Base-by-base conservation (phyloP, 2,797 vertebrate genomes). In the Petrocephalus schoutedeni region DNA sequence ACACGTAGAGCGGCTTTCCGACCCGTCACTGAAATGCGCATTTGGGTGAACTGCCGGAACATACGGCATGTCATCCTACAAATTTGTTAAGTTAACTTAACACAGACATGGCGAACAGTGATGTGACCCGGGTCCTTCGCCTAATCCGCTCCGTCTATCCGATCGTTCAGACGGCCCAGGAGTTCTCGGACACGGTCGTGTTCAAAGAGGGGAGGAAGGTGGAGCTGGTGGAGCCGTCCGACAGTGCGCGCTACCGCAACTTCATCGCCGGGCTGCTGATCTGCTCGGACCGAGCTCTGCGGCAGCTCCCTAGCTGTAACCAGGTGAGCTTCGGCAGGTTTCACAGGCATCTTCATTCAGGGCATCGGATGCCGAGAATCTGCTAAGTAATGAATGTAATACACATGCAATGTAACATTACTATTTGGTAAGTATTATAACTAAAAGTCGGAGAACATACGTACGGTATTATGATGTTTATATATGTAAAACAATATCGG, bases 121-220 rank as follows among this genome's bases (percentile, higher is more conserved):
- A 94, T 0, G 56, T 93, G 56, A 90, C 89, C 0, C 86, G 32
- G 0, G 91, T 91, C 0, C 36, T 94, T 0, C 85, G 84, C 57
- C 91, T 94, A 1, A 89, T 96, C 5, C 91, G 91, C 6, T 90
- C 89, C 0, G 67, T 96, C 1, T 96, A 95, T 41, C 91, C 51
- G 0, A 88, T 92, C 67, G 91, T 90, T 0, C 89, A 92, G 88
- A 94, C 93, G 0, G 85, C 96, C 74, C 93, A 95, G 86, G 91
- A 95, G 87, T 95, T 95, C 49, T 89, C 90, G 0, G 85, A 90
- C 51, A 59, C 49, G 4, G 23, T 94, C 2, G 91, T 92, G 49
- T 96, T 93, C 88, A 92, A 71, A 87, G 94, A 95, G 16, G 95
- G 93, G 16, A 90, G 87, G 16, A 92, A 83, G 85, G 89, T 91